Conservation (phyloP, 2,888 invertebrate species). For the Pammene aurita region DNA sequence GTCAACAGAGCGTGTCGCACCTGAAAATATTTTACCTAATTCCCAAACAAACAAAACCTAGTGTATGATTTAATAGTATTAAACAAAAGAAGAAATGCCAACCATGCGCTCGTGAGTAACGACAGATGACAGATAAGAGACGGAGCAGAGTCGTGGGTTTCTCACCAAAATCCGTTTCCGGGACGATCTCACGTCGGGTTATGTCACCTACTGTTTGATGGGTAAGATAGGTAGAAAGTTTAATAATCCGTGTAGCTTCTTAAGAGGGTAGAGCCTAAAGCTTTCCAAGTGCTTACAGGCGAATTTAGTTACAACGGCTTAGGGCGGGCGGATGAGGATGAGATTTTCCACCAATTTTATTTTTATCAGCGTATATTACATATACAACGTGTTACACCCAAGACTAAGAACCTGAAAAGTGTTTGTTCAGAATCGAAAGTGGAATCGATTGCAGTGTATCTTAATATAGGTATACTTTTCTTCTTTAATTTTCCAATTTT, state of each 20-base stretch:
- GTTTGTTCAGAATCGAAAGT: no score
- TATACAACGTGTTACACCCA: no score
- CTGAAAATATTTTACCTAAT: slow-evolving; percentile 4
- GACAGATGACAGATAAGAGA: slow-evolving; percentile 34
- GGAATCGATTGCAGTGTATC: no score
- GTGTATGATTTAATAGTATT: slow-evolving; percentile 12
- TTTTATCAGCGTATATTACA: no score
- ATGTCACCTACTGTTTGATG: slow-evolving; percentile 40
- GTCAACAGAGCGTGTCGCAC: neutral
- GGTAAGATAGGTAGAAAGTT: slow-evolving; percentile 35
- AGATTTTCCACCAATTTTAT: no score
- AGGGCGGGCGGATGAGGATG: neutral
- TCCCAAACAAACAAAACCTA: slow-evolving; percentile 17
- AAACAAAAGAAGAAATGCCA: slow-evolving; percentile 26
- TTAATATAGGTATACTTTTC: no score
- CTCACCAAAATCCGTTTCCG: slow-evolving; percentile 34
- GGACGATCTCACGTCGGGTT: slow-evolving; percentile 35
- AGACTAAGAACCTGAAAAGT: no score
- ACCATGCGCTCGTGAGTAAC: slow-evolving; percentile 28
- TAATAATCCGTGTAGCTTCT: slow-evolving; percentile 11
- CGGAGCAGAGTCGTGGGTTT: slow-evolving; percentile 34
- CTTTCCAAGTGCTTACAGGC: neutral
- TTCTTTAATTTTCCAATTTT: no score
- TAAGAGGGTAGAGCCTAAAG: neutral
- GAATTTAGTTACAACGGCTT: neutral